A percentile compares a stretch with the other conserved stretches of the same genome.
Conservation (phyloP, 2,888 invertebrate genomes). For the Euzophera pinguis region DNA sequence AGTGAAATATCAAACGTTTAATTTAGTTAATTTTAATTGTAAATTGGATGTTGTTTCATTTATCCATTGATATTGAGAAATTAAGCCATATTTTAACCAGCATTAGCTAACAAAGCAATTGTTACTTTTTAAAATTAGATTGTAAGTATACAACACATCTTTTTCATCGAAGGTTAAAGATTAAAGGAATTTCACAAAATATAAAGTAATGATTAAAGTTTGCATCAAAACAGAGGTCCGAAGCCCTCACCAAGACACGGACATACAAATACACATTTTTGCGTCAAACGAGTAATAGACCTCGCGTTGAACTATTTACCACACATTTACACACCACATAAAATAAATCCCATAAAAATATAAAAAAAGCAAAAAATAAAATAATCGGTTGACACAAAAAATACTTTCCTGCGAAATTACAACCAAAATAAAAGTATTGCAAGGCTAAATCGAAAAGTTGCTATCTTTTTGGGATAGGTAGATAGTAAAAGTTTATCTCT, state of each 20-base stretch:
- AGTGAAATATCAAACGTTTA: no score
- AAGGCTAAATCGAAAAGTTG: no score
- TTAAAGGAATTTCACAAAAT: not conserved
- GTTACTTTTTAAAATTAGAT: no score
- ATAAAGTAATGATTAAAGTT: not conserved
- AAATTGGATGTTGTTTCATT: no score
- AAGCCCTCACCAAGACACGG: not conserved
- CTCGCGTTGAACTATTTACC: not conserved
- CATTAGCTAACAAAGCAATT: no score
- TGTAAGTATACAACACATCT: no score
- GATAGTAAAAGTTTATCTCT: no score
- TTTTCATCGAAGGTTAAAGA: no score
- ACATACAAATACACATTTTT: conserved; percentile 1
- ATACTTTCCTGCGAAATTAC: not conserved
- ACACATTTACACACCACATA: not conserved
- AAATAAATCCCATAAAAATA: not conserved
- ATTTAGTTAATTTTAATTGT: no score
- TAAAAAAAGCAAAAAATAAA: not conserved
- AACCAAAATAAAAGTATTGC: not conserved
- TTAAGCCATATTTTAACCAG: no score
- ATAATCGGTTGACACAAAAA: conserved; percentile 6
- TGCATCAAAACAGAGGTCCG: conserved; percentile 8
- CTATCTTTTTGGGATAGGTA: no score
- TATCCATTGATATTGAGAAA: no score
- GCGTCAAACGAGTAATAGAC: not conserved